Evolutionary conservation across 2,113 vertebrate species (phyloP).

Genomic region (Gymnobelideus leadbeateri): DNA sequence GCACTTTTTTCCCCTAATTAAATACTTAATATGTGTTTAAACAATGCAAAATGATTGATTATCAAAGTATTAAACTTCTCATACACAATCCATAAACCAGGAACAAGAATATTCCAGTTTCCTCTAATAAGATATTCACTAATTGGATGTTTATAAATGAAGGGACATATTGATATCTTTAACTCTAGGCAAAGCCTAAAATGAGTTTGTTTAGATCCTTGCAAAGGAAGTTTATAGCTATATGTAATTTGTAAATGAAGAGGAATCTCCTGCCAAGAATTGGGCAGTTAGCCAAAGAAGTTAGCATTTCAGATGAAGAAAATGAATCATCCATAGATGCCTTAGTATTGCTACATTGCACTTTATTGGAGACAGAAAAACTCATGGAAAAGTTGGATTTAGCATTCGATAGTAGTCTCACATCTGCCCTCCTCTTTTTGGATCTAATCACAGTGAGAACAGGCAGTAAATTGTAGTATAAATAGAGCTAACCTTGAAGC

Average conservation of each 20-base stretch:
- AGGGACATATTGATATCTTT: not conserved
- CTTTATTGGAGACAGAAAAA: not conserved
- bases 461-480: not conserved
- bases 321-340: not conserved
- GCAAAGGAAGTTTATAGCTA: slow-evolving; percentile 20
- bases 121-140: slow-evolving; percentile 46
- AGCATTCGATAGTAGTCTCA: not conserved
- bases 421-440: too few relatives aligned
- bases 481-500: not conserved
- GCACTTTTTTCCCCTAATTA: not conserved
- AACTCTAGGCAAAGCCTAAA: not conserved
- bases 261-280: slow-evolving; percentile 3
- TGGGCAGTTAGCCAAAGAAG: not conserved
- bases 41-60: not conserved
- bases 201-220: slow-evolving; percentile 36
- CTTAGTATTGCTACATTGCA: not conserved
- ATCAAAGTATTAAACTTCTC: too few relatives aligned
- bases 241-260: slow-evolving; percentile 28
- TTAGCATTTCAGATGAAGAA: not conserved
- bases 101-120: not conserved
- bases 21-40: not conserved
- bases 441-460: not conserved
- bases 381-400: not conserved
- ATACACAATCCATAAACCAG: too few relatives aligned
- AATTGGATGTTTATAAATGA: not conserved